A percentile compares a stretch with the other conserved stretches of the same genome.
Conservation (phyloP, 1,140 invertebrate genomes). For the Achatina immaculata region DNA sequence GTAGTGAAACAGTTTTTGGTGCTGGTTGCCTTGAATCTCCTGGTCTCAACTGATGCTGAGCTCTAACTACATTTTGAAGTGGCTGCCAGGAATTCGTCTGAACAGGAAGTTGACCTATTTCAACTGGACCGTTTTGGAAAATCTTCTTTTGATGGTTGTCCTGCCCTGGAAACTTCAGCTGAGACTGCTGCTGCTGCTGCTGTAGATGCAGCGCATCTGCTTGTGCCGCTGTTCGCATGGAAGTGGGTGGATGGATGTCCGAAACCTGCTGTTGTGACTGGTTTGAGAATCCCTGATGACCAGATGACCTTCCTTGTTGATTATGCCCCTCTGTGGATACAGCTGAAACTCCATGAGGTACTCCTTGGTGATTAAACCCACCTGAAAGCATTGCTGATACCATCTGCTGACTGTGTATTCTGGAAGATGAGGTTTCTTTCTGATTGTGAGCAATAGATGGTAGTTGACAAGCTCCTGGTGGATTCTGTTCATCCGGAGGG, state of each 20-base stretch:
- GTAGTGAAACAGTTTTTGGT: not conserved
- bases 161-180: not conserved
- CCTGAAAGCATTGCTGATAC: not conserved
- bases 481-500: not conserved
- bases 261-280: slow-evolving; percentile 1
- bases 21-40: not conserved
- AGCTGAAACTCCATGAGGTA: not conserved
- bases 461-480: not conserved
- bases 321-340: not conserved
- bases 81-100: not conserved
- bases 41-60: not conserved
- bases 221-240: not conserved
- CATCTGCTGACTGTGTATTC: not conserved
- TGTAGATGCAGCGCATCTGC: not conserved
- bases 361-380: not conserved
- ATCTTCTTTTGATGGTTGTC: not conserved
- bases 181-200: slow-evolving; percentile 5
- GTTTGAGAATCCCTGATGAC: not conserved
- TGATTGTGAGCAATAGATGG: not conserved
- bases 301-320: not conserved
- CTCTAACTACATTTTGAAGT: not conserved
- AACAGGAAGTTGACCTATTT: not conserved
- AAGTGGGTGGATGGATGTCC: not conserved
- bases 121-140: not conserved
- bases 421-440: not conserved